Evolutionary conservation across 2,113 vertebrate genomes (phyloP), one percentile per base, ranked within the genome.

Genomic region (Carassius carassius): DNA sequence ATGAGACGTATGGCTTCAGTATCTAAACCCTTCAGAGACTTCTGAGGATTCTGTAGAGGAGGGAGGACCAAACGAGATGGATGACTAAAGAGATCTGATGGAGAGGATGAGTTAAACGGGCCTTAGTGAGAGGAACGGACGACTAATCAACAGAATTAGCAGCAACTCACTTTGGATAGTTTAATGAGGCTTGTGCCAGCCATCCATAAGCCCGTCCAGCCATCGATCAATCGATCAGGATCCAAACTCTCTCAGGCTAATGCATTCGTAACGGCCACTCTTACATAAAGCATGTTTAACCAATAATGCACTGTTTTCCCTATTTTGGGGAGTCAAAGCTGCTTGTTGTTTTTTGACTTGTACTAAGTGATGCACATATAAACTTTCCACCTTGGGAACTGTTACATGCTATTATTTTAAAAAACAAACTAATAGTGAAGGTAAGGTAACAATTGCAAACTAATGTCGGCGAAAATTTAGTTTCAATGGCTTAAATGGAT

Each of bases 201-300:
- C 78, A 67, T 81, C 78, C 54, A 65, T 81, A 75, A 81, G 69
- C 51, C 67, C 23, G 58, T 75, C 78, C 63, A 51, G 79, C 81
- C 83, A 85, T 51, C 14, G 14, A 51, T 51, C 49, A 51, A 51
- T 83, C 74, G 75, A 78, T 83, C 84, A 75, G 78, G 83, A 78
- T 62, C 58, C 72, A 60, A 81, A 19, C 78, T 41, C 75, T 84
- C 72, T 23, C 65, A 56, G 54, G 21, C 82, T 86, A 70, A 81
- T 58, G 80, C 77, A 74, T 84, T 62, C 72, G 35, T 83, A 86
- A 81, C 80, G 75, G 78, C 88, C 83, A 87, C 78, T 72, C 17
- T 86, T 87, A 84, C 82, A 87, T 92, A 93, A 94, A 94, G 92
- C 93, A 93, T 92, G 93, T 93, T 88, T 87, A 92, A 92, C 86